These are phyloP conservation scores for Campoplex capitator DNA, from an alignment of 2,888 invertebrate species.

Conservation along the genomic window DNA sequence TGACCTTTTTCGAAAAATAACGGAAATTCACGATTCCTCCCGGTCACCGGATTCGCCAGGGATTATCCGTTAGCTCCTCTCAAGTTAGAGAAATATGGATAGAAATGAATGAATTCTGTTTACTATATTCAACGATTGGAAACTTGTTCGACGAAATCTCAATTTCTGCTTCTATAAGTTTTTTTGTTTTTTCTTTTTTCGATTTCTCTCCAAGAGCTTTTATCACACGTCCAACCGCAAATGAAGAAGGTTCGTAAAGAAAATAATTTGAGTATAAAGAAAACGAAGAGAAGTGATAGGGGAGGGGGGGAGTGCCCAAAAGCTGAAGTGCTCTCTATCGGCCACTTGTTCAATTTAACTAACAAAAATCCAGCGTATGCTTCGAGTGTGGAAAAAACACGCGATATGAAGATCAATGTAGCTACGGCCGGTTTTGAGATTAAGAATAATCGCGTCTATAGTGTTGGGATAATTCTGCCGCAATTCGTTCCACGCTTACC, in stretches of 20 bases:
- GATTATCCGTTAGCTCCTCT: not conserved
- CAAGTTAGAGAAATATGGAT: not conserved
- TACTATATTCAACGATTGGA: not conserved
- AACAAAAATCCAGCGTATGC: not conserved
- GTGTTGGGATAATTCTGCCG: not conserved
- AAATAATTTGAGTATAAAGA: not conserved
- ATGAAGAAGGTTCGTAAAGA: not conserved
- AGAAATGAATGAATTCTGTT: not conserved
- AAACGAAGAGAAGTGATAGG: not conserved
- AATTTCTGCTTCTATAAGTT: not conserved
- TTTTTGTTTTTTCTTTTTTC: not conserved
- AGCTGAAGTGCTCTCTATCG: not conserved
- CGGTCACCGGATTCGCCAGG: no score
- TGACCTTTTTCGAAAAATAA: no score
- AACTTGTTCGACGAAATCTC: not conserved
- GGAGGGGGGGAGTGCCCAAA: not conserved
- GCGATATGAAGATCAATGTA: constrained; percentile 15
- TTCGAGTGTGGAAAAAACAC: constrained; percentile 14
- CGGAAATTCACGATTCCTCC: not conserved
- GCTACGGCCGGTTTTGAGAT: not conserved
- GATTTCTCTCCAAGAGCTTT: not conserved
- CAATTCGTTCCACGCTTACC: constrained; percentile 1
- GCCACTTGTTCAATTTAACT: constrained; percentile 11
- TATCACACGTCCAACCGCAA: not conserved
- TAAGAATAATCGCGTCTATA: constrained; percentile 12